Percentiles rank a stretch among this genome's conserved stretches.
Conservation (phyloP, 2,797 vertebrate species). For the Coregonus suidteri region DNA sequence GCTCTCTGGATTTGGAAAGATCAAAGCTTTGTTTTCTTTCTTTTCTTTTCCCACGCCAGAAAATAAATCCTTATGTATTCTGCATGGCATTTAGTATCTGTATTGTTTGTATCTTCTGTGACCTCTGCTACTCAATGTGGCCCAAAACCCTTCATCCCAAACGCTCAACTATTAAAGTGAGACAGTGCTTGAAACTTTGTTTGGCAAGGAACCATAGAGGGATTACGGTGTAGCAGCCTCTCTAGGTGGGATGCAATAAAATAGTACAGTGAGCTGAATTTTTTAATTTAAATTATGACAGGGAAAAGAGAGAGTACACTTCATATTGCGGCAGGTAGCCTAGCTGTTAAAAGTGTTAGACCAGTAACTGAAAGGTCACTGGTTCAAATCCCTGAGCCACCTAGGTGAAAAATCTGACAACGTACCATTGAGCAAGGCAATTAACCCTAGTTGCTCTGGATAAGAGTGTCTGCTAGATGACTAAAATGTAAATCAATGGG, state of each 20-base stretch:
- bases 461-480: no score
- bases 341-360: no score
- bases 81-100: constrained; percentile 14
- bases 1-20: constrained; percentile 29
- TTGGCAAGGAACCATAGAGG: background rate
- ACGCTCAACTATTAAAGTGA: background rate
- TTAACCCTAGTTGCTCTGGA: no score
- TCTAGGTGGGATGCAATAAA: background rate
- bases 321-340: background rate
- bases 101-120: constrained; percentile 24
- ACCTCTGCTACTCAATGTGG: background rate
- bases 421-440: no score
- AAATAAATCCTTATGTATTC: constrained; percentile 11
- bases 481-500: background rate
- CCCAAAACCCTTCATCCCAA: background rate
- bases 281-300: background rate
- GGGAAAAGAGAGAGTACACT: background rate
- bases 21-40: constrained; percentile 33
- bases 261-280: background rate
- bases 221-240: background rate
- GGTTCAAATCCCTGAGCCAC: no score
- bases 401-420: no score
- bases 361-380: no score
- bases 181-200: background rate
- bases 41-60: constrained; percentile 10